Conservation (phyloP, 2,113 vertebrate genomes). For the Nettapus auritus region DNA sequence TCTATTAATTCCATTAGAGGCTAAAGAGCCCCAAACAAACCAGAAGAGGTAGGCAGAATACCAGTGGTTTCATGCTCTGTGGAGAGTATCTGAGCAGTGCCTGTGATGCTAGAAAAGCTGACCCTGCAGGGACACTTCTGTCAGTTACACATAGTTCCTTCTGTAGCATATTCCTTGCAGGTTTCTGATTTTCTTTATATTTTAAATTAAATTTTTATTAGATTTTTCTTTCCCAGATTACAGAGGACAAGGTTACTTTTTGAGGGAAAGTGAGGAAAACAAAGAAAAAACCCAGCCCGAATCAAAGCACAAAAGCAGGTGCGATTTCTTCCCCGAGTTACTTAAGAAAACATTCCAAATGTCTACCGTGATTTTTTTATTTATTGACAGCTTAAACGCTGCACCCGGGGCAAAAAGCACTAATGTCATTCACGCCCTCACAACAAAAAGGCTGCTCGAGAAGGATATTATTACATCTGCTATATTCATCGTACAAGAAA, state of each 20-base stretch:
- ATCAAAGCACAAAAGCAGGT: not conserved
- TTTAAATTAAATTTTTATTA: not conserved
- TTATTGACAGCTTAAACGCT: not conserved
- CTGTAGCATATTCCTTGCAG: not conserved
- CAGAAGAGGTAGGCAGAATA: not conserved
- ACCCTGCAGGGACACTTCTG: not conserved
- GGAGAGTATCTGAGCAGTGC: not conserved
- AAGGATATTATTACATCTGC: not conserved
- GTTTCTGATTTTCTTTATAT: not conserved
- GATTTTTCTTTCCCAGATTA: not conserved
- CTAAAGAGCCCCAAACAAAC: not conserved
- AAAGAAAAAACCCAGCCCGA: not conserved
- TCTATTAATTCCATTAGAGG: not conserved
- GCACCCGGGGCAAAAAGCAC: not conserved
- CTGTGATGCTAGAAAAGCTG: not conserved
- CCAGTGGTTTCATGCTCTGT: not conserved
- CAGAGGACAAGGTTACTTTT: not conserved
- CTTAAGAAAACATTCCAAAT: not conserved
- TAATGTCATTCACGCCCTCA: not conserved
- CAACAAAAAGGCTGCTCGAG: not conserved
- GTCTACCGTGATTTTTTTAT: not conserved
- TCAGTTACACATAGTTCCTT: not conserved
- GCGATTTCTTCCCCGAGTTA: not conserved
- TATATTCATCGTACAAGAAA: not conserved
- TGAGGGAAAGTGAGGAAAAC: not conserved